Evolutionary conservation across 2,797 vertebrate species (phyloP).

Genomic region (Epinephelus coioides): DNA sequence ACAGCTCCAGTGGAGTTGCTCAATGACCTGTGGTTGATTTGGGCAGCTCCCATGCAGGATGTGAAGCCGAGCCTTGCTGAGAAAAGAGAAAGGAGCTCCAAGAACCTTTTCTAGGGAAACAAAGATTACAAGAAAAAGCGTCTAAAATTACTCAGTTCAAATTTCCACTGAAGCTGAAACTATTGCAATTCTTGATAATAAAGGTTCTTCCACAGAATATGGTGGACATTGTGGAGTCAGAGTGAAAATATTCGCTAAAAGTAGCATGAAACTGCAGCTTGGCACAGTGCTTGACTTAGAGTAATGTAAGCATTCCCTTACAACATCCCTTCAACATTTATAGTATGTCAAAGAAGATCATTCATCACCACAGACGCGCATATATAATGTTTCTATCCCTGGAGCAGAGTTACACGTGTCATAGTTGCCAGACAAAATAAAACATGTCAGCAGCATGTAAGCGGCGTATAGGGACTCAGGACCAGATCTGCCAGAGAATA

Average conservation of each 20-base stretch:
- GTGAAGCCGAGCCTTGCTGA: conserved; percentile 35
- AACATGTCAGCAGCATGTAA: conserved; percentile 57
- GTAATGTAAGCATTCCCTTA: conserved; percentile 13
- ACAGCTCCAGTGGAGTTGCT: conserved; percentile 50
- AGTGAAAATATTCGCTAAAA: conserved; percentile 12
- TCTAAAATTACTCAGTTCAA: conserved; percentile 29
- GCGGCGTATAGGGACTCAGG: conserved; percentile 18
- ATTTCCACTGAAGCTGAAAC: conserved; percentile 30
- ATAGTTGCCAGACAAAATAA: conserved; percentile 44
- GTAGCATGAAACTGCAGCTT: neutral
- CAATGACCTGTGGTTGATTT: conserved; percentile 59
- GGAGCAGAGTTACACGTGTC: conserved; percentile 40
- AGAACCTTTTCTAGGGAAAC: conserved; percentile 43
- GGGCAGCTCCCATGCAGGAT: conserved; percentile 51
- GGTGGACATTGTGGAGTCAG: neutral
- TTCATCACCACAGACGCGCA: conserved; percentile 16
- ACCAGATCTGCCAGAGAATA: conserved; percentile 42
- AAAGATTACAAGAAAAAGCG: conserved; percentile 43
- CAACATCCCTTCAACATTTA: neutral
- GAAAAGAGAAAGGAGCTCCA: conserved; percentile 37
- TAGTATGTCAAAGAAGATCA: conserved; percentile 17
- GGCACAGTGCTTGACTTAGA: neutral
- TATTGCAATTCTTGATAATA: conserved; percentile 3
- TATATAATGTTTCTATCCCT: conserved; percentile 31
- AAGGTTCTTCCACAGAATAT: neutral